Evolutionary conservation across 1,140 invertebrate species (phyloP).

Genomic region (Himalopsyche phryganea): DNA sequence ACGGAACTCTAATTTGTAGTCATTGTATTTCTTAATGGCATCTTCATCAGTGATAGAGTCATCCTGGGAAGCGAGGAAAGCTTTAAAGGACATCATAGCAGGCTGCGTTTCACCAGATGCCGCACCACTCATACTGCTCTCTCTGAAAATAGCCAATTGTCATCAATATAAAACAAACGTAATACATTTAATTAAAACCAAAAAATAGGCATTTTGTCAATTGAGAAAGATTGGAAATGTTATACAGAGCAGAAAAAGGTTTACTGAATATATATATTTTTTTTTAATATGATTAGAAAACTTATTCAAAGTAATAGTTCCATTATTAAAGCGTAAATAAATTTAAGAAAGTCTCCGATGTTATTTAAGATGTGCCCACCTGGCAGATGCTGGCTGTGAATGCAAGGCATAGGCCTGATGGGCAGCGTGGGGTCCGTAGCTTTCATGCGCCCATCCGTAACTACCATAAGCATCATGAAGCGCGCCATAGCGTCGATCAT

Average conservation of each 20-base stretch:
- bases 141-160: slow-evolving; percentile 38
- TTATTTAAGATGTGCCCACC: too few species aligned
- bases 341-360: too few species aligned
- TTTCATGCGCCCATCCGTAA: slow-evolving; percentile 53
- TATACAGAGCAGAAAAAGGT: too few species aligned
- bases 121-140: slow-evolving; percentile 44
- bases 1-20: slow-evolving; percentile 97
- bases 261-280: too few species aligned
- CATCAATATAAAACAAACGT: neutral
- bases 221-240: too few species aligned
- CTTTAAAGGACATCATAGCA: slow-evolving; percentile 96
- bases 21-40: slow-evolving; percentile 95
- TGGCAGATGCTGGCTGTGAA: slow-evolving; percentile 48
- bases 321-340: too few species aligned
- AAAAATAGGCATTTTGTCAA: neutral
- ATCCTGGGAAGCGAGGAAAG: slow-evolving; percentile 93
- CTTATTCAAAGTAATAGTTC: too few species aligned
- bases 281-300: too few species aligned
- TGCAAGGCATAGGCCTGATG: slow-evolving; percentile 51
- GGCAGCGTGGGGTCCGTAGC: slow-evolving; percentile 49
- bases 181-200: neutral
- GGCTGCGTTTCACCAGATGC: slow-evolving; percentile 70
- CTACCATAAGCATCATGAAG: slow-evolving; percentile 50
- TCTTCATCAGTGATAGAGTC: slow-evolving; percentile 97
- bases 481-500: slow-evolving; percentile 49